A percentile compares a stretch with the other conserved stretches of the same genome.
Evolutionary conservation across 2,113 vertebrate species (phyloP).

Genomic region (Bambusicola thoracicus): DNA sequence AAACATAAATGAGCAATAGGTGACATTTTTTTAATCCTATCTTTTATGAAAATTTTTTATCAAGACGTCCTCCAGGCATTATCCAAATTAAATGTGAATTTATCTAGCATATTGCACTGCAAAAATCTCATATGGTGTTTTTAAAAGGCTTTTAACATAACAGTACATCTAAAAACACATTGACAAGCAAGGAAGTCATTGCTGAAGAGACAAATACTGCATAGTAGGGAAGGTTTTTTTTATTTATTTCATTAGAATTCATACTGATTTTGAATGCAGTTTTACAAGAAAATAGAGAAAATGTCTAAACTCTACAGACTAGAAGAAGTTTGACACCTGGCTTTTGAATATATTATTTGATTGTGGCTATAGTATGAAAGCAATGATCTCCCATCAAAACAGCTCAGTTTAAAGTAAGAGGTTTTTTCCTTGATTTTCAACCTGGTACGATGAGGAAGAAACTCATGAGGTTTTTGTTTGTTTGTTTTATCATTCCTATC

Average conservation of each 20-base stretch:
- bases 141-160: slow-evolving; percentile 31
- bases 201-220: background rate
- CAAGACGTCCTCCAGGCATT: background rate
- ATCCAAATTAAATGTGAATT: slow-evolving; percentile 26
- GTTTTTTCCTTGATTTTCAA: background rate
- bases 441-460: background rate
- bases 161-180: background rate
- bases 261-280: background rate
- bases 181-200: background rate
- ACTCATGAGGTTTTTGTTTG: background rate
- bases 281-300: background rate
- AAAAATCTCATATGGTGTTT: background rate
- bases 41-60: slow-evolving; percentile 21
- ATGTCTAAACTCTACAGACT: background rate
- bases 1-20: slow-evolving; percentile 55
- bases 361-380: background rate
- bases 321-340: background rate
- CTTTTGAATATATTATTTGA: background rate
- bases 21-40: slow-evolving; percentile 26
- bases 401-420: background rate
- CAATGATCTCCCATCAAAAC: background rate
- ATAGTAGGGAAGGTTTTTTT: background rate
- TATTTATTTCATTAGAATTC: background rate
- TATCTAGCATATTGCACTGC: background rate
- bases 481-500: background rate